Evolutionary conservation across 2,888 invertebrate species (phyloP), one percentile per base, ranked within the genome.

Genomic region (Agrochola lychnidis): DNA sequence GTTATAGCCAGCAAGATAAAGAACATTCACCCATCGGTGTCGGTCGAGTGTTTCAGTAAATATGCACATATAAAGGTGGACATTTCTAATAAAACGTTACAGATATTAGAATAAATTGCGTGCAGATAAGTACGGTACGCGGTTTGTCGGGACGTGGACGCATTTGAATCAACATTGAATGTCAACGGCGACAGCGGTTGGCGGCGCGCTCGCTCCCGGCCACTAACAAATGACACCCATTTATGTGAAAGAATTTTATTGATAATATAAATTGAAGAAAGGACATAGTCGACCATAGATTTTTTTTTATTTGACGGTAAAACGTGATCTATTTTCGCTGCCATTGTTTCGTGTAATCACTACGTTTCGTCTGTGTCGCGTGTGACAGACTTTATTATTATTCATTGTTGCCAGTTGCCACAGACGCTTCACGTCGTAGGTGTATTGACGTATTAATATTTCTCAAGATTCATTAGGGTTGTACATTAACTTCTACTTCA

Each of bases 201-300:
- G 82, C 78, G 83, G 73, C 53, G 70, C 71, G 64, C 73, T 51
- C 61, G 61, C 71, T 79, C 77, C 71, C 70, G 68, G 70, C 70
- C 68, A 76, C 83, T 88, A 87, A 90, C 88, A 89, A 89, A 89
- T 89, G 86, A 79, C 79, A 74, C 73, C 85, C 83, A 89, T 88
- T 88, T 88, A 84, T 83, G 85, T 81, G 85, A 88, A 89, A 82
- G 89, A 86, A 88, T 90, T 88, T 84, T 88, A 88, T 89, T 87
- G 86, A 90, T 90, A 88, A 89, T 87, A 89, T 80, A 88, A 90
- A 89, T 90, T 89, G 90, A 89, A 89, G 89, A 83, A 87, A 85
- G 85, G 84, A 84, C 85, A 84, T 84, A 72, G 83, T 73, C 78
- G 81, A 67, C 81, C 78, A 87, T 83, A 81, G 78, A 81, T 83